Evolutionary conservation across 2,888 invertebrate species (phyloP).

Genomic region (Drosophila picticornis): DNA sequence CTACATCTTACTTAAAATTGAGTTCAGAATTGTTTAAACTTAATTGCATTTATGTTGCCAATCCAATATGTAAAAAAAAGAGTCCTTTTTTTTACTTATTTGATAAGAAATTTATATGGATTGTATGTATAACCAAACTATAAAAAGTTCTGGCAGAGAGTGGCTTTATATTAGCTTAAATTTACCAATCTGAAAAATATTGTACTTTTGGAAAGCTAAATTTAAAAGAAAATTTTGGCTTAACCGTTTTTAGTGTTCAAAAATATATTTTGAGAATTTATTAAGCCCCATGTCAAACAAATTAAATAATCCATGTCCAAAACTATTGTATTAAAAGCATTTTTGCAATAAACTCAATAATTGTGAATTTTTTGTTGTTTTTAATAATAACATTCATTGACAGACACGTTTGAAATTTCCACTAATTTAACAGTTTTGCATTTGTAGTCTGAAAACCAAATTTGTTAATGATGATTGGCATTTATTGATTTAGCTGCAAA

Average conservation of each 20-base stretch:
- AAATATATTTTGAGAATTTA: neutral
- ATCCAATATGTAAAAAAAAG: neutral
- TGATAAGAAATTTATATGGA: neutral
- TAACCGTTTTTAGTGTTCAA: neutral
- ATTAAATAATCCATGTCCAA: neutral
- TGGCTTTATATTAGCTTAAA: no score
- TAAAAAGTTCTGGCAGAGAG: no score
- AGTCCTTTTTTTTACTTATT: neutral
- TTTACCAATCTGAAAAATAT: no score
- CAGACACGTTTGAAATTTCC: constrained; percentile 3
- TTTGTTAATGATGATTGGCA: constrained; percentile 33
- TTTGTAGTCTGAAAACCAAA: constrained; percentile 12
- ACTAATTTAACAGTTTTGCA: constrained; percentile 8
- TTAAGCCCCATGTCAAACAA: neutral
- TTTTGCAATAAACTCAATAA: neutral
- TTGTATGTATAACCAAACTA: neutral
- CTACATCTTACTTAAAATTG: constrained; percentile 11
- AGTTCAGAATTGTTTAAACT: constrained; percentile 2
- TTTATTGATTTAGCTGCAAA: constrained; percentile 17
- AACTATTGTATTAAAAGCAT: neutral
- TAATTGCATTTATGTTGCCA: neutral
- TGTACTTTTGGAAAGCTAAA: neutral
- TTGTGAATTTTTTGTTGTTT: neutral
- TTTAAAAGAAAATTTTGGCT: neutral
- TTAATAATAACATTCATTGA: neutral